phyloP scores from a whole-genome alignment of 2,888 invertebrate species.

The Phalera bucephala region DNA sequence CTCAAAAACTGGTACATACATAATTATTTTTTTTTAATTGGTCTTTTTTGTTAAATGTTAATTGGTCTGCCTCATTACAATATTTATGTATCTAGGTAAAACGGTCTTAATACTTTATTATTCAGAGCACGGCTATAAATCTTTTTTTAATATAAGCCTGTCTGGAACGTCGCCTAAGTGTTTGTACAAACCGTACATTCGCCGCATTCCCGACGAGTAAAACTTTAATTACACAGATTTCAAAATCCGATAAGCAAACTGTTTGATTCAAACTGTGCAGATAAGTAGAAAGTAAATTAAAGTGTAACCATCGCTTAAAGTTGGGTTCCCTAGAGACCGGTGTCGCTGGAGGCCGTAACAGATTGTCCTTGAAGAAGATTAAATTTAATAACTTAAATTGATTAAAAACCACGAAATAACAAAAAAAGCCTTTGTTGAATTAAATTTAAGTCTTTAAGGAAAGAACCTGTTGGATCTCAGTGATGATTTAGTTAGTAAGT shows the following conservation, averaged over 20 bases:
- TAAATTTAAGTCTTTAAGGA: too few species aligned
- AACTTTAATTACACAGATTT: constrained; percentile 44
- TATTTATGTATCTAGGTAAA: constrained; percentile 21
- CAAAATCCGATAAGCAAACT: constrained; percentile 41
- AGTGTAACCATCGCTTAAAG: constrained; percentile 35
- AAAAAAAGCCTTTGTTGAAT: too few species aligned
- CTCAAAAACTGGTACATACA: constrained; percentile 4
- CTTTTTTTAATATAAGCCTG: constrained; percentile 20
- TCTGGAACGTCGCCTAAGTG: constrained; percentile 7
- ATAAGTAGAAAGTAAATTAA: constrained; percentile 53
- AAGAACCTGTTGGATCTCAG: too few species aligned
- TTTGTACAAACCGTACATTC: constrained; percentile 14
- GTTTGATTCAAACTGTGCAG: constrained; percentile 40
- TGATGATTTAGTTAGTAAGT: too few species aligned
- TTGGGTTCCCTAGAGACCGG: too few species aligned
- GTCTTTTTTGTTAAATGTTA: too few species aligned
- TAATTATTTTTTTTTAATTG: too few species aligned
- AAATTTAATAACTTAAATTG: too few species aligned
- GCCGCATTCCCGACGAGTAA: constrained; percentile 21
- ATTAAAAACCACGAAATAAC: too few species aligned
- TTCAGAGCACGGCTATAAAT: constrained; percentile 24
- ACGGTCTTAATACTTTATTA: constrained; percentile 24
- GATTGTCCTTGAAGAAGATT: too few species aligned
- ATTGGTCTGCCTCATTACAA: constrained; percentile 21
- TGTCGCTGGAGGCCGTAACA: too few species aligned